Evolutionary conservation across 2,113 vertebrate genomes (phyloP), one percentile per base, ranked within the genome.

Genomic region (Recurvirostra avosetta): DNA sequence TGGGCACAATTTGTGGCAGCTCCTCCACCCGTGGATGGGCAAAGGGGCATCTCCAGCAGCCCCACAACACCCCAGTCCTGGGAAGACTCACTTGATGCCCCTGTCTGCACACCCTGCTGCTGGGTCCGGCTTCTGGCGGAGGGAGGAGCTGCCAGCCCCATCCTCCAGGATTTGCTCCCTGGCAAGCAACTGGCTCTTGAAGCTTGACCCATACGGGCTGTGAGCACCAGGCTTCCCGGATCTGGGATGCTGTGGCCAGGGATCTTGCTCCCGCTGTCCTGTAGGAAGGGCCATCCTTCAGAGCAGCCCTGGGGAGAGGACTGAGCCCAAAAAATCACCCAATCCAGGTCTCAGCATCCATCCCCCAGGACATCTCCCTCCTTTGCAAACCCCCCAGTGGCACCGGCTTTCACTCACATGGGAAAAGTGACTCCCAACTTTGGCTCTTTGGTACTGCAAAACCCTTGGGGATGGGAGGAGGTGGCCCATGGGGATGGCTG

Each of bases 341-440:
- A 6, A 1, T 29, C 9, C 0, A 0, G 0, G 10, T 7, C 19
- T 75, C 34, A 81, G 86, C 76, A n/a, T 43, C 70, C 88, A 26
- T 16, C 65, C 80, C 21, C 2, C 0, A 68, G 38, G 43, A 47
- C 5, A 25, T 45, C 8, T 25, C 14, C 18, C 32, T 47, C 12
- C 59, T 22, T n/a, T 16, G 30, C 55, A 82, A 49, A 16, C 2
- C 6, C 8, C 30, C 11, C 26, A 14, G 45, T 0, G 3, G 5
- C 80, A 38, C 38, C 2, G 1, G 25, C 29, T 67, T 47, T 47
- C 3, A 3, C 36, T 76, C 18, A 0, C 9, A 6, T 0, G 0
- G 41, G 49, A n/a, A 58, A 82, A 16, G n/a, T 6, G 23, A 83
- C 56, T 32, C 16, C 65, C 50, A 15, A 3, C 3, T 77, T 29